Evolutionary conservation across 2,888 invertebrate species (phyloP).

Genomic region (Eupithecia pulchellata): DNA sequence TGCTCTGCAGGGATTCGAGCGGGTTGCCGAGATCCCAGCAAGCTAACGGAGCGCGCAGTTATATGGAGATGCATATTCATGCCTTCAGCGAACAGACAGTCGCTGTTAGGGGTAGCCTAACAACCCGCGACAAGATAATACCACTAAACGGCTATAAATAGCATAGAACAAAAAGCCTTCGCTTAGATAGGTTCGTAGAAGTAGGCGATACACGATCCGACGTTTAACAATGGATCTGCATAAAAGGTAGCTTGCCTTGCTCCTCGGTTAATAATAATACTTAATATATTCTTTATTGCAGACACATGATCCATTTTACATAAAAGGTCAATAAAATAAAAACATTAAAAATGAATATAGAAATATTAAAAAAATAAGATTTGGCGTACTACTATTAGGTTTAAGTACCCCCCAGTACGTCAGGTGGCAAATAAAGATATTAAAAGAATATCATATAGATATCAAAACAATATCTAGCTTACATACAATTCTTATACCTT

Average conservation of each 20-base stretch:
- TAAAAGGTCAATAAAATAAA: too few species aligned
- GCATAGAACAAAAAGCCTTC: neutral
- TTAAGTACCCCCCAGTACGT: too few species aligned
- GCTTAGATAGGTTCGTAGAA: neutral
- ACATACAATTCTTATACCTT: neutral
- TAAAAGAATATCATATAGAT: too few species aligned
- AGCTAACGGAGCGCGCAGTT: constrained; percentile 25
- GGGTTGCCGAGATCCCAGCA: constrained; percentile 15
- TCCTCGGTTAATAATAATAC: neutral
- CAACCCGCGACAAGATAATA: neutral
- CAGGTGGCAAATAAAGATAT: too few species aligned
- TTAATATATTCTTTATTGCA: too few species aligned
- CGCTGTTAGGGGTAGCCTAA: neutral
- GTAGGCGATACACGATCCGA: neutral
- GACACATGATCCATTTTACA: too few species aligned
- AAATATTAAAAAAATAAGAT: too few species aligned
- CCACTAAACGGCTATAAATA: neutral
- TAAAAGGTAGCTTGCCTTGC: neutral
- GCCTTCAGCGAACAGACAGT: constrained; percentile 14
- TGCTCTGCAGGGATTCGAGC: constrained; percentile 8
- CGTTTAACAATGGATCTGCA: neutral
- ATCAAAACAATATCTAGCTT: too few species aligned
- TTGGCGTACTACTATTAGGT: too few species aligned
- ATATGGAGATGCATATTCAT: constrained; percentile 34
- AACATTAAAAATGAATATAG: too few species aligned